Base-by-base conservation (phyloP, 2,888 invertebrate species). In the Adela reaumurella region DNA sequence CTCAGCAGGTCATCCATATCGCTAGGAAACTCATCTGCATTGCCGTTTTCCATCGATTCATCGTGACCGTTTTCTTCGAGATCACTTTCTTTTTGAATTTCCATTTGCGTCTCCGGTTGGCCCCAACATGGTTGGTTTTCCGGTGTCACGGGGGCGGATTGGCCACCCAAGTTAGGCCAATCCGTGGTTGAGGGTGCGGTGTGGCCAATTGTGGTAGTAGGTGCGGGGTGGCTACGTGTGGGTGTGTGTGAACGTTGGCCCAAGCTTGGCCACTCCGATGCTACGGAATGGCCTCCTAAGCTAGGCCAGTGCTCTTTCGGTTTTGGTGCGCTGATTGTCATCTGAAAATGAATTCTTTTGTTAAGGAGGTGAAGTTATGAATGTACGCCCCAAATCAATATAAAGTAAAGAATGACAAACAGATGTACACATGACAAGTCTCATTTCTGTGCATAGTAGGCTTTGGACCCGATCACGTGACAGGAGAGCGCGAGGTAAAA, bases 1-100 rank as follows among this genome's bases (percentile, higher is more conserved):
- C 81, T 81, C 29, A 96, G 67, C 17, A 92, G 67, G 1, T 82
- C 79, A 61, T 96, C 94, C 85, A 90, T 89, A 59, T 83, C 81
- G 14, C 71, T 60, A 0, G 79, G 73, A 8, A 74, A 46, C 3
- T 52, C 52, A 2, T 54, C 53, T 2, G 57, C 56, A 2, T 64
- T 68, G 11, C 57, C 58, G 14, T 48, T 44, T 24, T 55, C 19
- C 42, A 16, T 17, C n/a, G 46, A 6, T 20, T 60, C 59, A 17
- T 61, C 59, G 1, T 48, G 42, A 0, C 52, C 53, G 1, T 19
- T 17, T 1, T 53, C 50, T 2, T 45, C 55, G n/a, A 46, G 50
- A 5, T 51, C 42, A 1, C n/a, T 35, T 45, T 6, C 19, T 19
- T 16, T 45, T 18, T 43, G 43, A 17, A 10, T 11, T 44, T 35